Base-by-base conservation (phyloP, 1,140 invertebrate species). In the Solen grandis region DNA sequence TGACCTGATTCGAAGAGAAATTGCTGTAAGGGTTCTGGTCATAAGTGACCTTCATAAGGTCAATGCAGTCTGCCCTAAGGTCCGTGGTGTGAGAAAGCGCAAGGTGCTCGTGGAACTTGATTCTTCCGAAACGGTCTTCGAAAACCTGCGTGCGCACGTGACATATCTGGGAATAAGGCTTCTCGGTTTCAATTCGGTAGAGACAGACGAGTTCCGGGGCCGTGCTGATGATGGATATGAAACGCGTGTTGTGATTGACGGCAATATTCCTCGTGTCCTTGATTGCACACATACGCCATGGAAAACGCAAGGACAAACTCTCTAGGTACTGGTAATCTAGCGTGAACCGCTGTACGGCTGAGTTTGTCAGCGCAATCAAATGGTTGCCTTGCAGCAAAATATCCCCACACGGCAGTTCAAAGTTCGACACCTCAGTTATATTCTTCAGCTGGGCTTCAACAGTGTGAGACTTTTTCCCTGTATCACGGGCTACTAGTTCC, bases 201-300 rank as follows among this genome's bases (percentile, higher is more conserved):
- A 80, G 35, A 46, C 69, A 57, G 1, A 27, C 38, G 8, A 80
- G 36, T 14, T 25, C n/a, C 31, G 77, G 77, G 31, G 52, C 68
- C 0, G 77, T 80, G 33, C 41, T 52, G 14, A 80, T 38, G 4
- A 80, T 73, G 2, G 77, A 72, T 13, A 80, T 65, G 29, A 72
- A 80, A 29, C 77, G 55, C 31, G 69, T 80, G 33, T 80, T 80
- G 29, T 80, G 77, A 27, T 80, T 80, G 19, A 80, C 59, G 10
- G 69, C 69, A 16, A 80, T 38, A 50, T 72, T 72, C 14, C 33
- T 19, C 2, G 68, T 54, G 19, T 72, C 68, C 35, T 73, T 72
- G 29, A 80, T 80, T 19, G 57, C 77, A 35, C 77, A 80, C n/a
- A 80, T 41, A n/a, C 77, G 35, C 77, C 77, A 80, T 63, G 77